These are phyloP conservation scores for Alentia gelatinosa DNA, from an alignment of 2,888 invertebrate genomes.

Conservation along the genomic window DNA sequence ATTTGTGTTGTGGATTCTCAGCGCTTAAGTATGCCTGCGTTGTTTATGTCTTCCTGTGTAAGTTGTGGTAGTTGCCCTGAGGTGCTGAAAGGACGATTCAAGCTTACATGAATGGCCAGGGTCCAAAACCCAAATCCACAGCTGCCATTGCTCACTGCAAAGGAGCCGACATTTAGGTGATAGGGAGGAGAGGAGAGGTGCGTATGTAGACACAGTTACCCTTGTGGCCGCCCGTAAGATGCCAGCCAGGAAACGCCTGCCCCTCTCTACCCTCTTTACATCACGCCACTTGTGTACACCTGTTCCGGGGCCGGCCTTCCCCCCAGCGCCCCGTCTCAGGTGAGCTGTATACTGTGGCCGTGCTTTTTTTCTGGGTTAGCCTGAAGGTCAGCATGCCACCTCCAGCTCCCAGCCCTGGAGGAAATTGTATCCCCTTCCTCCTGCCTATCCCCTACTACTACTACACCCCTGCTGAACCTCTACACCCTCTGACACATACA, in stretches of 20 bases:
- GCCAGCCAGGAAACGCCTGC: not conserved
- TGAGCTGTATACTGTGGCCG: slow-evolving; percentile 9
- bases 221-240: not conserved
- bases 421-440: slow-evolving; percentile 17
- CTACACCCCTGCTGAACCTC: not conserved
- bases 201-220: not conserved
- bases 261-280: not conserved
- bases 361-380: slow-evolving; percentile 31
- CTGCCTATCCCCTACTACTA: not conserved
- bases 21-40: not conserved
- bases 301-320: not conserved
- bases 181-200: not conserved
- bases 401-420: not conserved
- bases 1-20: not conserved
- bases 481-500: not conserved
- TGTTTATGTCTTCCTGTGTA: not conserved
- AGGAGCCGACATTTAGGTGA: not conserved
- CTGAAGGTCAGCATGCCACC: slow-evolving; percentile 40
- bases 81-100: slow-evolving; percentile 1
- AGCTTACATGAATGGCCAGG: not conserved
- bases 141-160: not conserved
- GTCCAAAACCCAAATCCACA: not conserved
- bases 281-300: slow-evolving; percentile 11
- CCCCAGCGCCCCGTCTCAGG: not conserved
- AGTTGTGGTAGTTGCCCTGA: not conserved